Evolutionary conservation across 35 echinoderm and acorn worm species (phyloP).

Genomic region (Eucidaris tribuloides): DNA sequence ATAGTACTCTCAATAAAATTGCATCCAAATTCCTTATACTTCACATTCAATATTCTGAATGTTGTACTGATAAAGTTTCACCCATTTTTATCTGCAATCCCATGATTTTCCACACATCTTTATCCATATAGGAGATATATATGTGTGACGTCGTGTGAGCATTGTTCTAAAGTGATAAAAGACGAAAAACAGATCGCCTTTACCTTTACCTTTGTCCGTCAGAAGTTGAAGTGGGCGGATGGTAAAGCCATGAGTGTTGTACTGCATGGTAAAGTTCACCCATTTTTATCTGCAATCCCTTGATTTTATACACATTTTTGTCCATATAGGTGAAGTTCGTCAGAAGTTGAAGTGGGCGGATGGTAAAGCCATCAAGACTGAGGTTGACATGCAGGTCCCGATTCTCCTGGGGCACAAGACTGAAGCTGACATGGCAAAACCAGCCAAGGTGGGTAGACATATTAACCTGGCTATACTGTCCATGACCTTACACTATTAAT

Average conservation of each 20-base stretch:
- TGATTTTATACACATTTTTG: neutral
- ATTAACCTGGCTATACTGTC: too few species aligned
- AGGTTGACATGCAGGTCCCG: constrained; percentile 94
- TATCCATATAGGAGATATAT: too few species aligned
- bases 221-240: neutral
- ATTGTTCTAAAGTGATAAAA: neutral
- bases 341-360: constrained; percentile 95
- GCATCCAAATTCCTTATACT: too few species aligned
- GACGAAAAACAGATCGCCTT: too few species aligned
- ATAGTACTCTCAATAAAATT: too few species aligned
- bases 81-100: too few species aligned
- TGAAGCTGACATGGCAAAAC: constrained; percentile 87
- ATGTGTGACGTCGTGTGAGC: neutral
- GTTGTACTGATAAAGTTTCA: too few species aligned
- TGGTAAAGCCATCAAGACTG: constrained; percentile 90
- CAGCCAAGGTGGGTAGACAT: constrained; percentile 71
- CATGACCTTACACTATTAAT: neutral
- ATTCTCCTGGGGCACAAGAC: constrained; percentile 96
- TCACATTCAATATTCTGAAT: too few species aligned
- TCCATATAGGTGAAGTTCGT: constrained; percentile 86
- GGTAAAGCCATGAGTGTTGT: neutral
- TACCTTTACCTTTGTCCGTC: neutral
- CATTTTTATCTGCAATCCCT: neutral
- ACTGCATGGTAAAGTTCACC: neutral
- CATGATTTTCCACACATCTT: too few species aligned